Base-by-base conservation (phyloP, 2,888 invertebrate species). In the Acleris cristana region DNA sequence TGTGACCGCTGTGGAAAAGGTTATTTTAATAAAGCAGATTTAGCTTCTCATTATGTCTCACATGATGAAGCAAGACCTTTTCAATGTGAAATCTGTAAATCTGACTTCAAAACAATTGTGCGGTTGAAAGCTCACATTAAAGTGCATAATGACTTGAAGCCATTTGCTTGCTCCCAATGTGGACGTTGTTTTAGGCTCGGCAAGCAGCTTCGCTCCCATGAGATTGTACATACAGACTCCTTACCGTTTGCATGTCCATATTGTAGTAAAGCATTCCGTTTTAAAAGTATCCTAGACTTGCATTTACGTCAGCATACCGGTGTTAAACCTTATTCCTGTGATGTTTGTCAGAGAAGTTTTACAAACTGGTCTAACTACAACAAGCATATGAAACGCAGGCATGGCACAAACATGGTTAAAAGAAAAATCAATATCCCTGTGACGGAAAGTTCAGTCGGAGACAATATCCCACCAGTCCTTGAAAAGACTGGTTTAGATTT, bases 351-450 rank as follows among this genome's bases (percentile, higher is more conserved):
- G 74, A 73, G 82, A 14, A 82, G 95, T 74, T 96, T 96, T 74
- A 95, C 96, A 0, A 96, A 96, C 82, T 96, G 96, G 95, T 95
- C 96, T 0, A 96, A 96, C 86, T 96, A 95, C 76, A 96, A 96
- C 77, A 96, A 96, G 76, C 96, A 96, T 77, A 96, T 96, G 95
- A 96, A 95, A 83, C 88, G 95, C n/a, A 89, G 95, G 23, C 96
- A 96, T 73, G 94, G 95, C n/a, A 93, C 77, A 67, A 81, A 86
- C 48, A 84, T 82, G 76, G 75, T 86, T 0, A 88, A 84, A 69
- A 87, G 72, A 23, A 74, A 89, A 53, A 84, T 86, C 8, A 49
- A 48, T 40, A 19, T 54, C 8, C 12, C 45, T 4, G 8, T 0
- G 16, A 19, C 23, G 3, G 44, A 57, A 19, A 40, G 8, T n/a